Conservation (phyloP, 2,888 invertebrate species). For the Heliconius aoede region DNA sequence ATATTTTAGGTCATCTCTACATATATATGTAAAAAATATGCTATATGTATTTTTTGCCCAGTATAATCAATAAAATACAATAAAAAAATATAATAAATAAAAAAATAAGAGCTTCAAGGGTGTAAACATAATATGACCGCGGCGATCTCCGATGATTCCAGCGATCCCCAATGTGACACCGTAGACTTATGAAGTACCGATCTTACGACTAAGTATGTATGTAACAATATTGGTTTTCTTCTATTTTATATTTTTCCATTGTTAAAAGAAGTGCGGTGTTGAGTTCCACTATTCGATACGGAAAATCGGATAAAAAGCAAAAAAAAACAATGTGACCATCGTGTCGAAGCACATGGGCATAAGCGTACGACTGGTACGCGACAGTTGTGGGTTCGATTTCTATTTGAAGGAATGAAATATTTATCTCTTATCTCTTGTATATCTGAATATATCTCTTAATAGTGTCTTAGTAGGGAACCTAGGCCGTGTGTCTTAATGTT, state of each 20-base stretch:
- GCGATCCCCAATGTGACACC: constrained; percentile 20
- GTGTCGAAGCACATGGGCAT: too few relatives aligned
- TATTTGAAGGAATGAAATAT: not conserved
- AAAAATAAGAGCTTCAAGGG: not conserved
- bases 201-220: not conserved
- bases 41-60: not conserved
- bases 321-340: too few relatives aligned
- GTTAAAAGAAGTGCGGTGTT: not conserved
- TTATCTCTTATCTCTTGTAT: too few relatives aligned
- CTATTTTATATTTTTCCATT: not conserved
- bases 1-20: not conserved
- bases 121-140: constrained; percentile 18
- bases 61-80: too few relatives aligned
- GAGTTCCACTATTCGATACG: too few relatives aligned
- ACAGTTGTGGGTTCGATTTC: not conserved
- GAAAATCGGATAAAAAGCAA: too few relatives aligned
- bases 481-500: too few relatives aligned
- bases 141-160: constrained; percentile 10
- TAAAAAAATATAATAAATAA: too few relatives aligned
- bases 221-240: not conserved
- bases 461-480: too few relatives aligned
- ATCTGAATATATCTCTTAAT: too few relatives aligned
- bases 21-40: not conserved
- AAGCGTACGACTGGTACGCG: not conserved
- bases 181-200: constrained; percentile 1